Evolutionary conservation across 2,113 vertebrate species (phyloP).

Genomic region (Rhizomys pruinosus): DNA sequence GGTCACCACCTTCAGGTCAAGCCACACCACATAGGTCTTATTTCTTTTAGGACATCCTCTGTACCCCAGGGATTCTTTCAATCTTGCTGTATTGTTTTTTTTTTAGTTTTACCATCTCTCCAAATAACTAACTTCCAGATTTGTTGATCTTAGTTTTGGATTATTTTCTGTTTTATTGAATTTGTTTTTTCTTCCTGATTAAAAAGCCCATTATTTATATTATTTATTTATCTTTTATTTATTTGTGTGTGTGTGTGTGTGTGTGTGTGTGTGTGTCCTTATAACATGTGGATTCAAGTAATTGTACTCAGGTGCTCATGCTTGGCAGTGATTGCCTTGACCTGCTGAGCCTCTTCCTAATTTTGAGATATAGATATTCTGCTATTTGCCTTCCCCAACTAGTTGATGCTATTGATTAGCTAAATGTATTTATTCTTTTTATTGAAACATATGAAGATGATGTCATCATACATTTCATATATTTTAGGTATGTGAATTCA

Average conservation of each 20-base stretch:
- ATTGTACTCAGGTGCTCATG: no score
- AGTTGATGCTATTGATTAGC: background rate
- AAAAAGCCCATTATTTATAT: no score
- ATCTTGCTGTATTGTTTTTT: background rate
- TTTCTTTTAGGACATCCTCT: background rate
- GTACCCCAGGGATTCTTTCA: background rate
- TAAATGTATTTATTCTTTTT: background rate
- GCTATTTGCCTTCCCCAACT: background rate
- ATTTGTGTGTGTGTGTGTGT: background rate
- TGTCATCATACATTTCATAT: background rate
- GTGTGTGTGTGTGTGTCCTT: no score
- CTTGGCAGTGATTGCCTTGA: no score
- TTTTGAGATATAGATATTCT: background rate
- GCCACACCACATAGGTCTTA: background rate
- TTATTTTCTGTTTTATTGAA: slow-evolving; percentile 20
- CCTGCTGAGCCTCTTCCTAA: background rate
- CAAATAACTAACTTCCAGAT: background rate
- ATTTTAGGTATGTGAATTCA: background rate
- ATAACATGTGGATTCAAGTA: no score
- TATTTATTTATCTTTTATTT: no score
- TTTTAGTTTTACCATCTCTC: background rate
- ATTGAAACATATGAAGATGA: background rate
- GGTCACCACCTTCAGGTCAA: background rate
- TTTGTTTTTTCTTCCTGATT: background rate
- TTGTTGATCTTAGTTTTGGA: background rate